Base-by-base conservation (phyloP, 2,113 vertebrate genomes). In the Thalassarche chlororhynchos region DNA sequence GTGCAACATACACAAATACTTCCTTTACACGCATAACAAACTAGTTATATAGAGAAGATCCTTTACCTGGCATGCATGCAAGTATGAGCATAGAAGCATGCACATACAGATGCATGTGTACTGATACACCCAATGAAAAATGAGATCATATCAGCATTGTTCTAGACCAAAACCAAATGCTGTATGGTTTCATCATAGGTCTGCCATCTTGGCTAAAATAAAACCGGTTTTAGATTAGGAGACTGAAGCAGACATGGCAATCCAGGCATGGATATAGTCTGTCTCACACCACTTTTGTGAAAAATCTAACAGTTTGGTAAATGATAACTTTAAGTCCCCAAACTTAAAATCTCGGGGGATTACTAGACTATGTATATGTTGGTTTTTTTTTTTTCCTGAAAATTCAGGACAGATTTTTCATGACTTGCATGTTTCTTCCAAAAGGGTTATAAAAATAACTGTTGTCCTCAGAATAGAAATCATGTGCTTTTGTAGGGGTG, bases 401-500 rank as follows among this genome's bases (percentile, higher is more conserved):
- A 86, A 77, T 74, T 14, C 7, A 24, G 44, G 38, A 13, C 14
- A 64, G 12, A 46, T 29, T 85, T 75, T 93, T 70, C 12, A 42
- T 51, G 3, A 60, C 9, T 62, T 49, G 2, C 3, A 2, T 29
- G 4, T 12, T 82, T 84, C 5, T 62, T 4, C 42, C 10, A 14
- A 38, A 64, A 71, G 8, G 2, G 0, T 21, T 87, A 38, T 38
- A 69, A 61, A 94, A 92, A 12, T 14, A 46, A 2, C 9, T 51
- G 0, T 32, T 79, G 5, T 14, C 60, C 12, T 8, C 5, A 31
- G 60, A 74, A 26, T 3, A 83, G 16, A 60, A 92, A 62, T n/a
- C 0, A 0, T 18, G 10, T 57, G 5, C 6, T 49, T 72, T 49
- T 69, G 10, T 15, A 57, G 47, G 6, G 1, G 8, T 61, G 4